Conservation (phyloP, 2,113 vertebrate genomes). For the Neomonachus schauinslandi region DNA sequence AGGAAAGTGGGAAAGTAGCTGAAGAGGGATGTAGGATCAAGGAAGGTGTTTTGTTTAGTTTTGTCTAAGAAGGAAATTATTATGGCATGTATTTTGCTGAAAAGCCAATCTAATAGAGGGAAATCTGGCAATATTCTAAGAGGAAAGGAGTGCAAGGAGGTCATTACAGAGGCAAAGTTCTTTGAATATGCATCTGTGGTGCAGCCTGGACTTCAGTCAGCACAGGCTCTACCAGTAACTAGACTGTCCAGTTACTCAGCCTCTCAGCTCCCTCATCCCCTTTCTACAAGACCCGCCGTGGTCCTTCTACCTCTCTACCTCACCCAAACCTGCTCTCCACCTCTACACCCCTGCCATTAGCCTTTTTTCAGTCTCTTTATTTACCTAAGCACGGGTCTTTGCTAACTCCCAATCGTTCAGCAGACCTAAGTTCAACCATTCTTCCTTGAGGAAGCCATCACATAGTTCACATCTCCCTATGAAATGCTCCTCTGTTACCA, state of each 20-base stretch:
- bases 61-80: not conserved
- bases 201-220: not conserved
- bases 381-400: slow-evolving; percentile 31
- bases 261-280: not conserved
- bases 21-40: not conserved
- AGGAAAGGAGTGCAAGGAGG: not conserved
- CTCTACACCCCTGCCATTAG: not conserved
- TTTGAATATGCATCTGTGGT: not conserved
- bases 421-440: slow-evolving; percentile 8
- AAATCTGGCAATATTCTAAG: not conserved
- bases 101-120: not conserved
- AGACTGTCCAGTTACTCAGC: not conserved
- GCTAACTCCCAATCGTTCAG: not conserved
- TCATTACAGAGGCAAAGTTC: not conserved
- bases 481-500: not conserved
- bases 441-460: not conserved
- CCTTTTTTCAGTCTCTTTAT: not conserved
- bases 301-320: not conserved
- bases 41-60: not conserved
- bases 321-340: not conserved
- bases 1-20: not conserved
- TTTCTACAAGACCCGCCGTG: not conserved
- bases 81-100: not conserved
- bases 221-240: not conserved
- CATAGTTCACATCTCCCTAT: not conserved